These are phyloP conservation scores for Lemur catta DNA, from an alignment of 2,797 vertebrate genomes.

Conservation along the genomic window DNA sequence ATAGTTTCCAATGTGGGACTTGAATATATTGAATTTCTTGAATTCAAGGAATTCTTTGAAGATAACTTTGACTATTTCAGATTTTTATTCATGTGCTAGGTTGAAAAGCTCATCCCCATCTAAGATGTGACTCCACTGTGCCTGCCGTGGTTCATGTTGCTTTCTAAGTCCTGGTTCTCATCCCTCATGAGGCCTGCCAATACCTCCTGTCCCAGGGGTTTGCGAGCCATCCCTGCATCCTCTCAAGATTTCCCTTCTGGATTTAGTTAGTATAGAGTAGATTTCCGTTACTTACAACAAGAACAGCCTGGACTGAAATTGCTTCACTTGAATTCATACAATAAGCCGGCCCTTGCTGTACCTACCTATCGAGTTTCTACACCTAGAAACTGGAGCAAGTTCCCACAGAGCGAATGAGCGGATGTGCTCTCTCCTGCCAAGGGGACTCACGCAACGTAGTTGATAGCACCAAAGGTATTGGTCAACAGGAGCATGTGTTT, in stretches of 20 bases:
- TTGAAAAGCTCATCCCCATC: background rate
- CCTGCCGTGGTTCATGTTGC: background rate
- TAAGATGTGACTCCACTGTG: background rate
- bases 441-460: conserved; percentile 84
- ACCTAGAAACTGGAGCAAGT: background rate
- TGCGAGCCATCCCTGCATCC: background rate
- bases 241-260: background rate
- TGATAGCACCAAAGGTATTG: conserved; percentile 85
- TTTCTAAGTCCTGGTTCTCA: background rate
- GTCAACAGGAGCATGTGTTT: conserved; percentile 70
- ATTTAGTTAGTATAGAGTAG: background rate
- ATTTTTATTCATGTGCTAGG: background rate
- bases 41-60: background rate
- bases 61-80: background rate
- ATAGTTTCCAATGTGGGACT: background rate
- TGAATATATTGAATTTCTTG: background rate
- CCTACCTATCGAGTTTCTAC: background rate
- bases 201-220: background rate
- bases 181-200: background rate
- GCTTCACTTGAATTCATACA: background rate
- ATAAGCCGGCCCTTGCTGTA: background rate
- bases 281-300: background rate
- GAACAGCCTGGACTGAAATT: background rate
- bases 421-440: background rate
- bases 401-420: background rate